Conservation (phyloP, 2,113 vertebrate species). For the Atherinomorus stipes region DNA sequence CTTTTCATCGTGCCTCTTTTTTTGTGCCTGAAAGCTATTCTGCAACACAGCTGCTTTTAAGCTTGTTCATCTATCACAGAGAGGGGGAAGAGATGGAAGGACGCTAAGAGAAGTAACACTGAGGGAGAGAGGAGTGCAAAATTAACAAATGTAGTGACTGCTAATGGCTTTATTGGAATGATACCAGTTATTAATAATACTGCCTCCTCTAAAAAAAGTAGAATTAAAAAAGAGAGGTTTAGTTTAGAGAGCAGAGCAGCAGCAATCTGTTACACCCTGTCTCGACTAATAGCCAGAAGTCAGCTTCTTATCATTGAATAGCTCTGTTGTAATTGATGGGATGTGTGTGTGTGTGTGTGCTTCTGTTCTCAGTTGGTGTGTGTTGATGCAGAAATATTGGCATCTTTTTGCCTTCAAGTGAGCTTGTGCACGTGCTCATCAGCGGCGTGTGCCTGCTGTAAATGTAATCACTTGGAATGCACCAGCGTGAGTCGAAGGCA, state of each 20-base stretch:
- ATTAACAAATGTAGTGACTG: conserved; percentile 55
- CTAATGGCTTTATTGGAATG: conserved; percentile 83
- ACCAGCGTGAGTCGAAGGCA: conserved; percentile 60
- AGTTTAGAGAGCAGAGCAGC: conserved; percentile 65
- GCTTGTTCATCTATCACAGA: conserved; percentile 60
- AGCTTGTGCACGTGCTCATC: conserved; percentile 13
- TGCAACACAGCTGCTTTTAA: conserved; percentile 60
- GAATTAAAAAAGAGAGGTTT: conserved; percentile 48
- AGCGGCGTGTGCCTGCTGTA: conserved; percentile 4
- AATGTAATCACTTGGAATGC: conserved; percentile 59
- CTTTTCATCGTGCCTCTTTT: conserved; percentile 32
- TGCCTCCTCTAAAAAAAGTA: conserved; percentile 55
- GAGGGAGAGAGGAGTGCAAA: conserved; percentile 33
- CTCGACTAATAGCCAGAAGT: conserved; percentile 72
- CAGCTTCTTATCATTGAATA: conserved; percentile 72
- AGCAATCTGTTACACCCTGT: conserved; percentile 72
- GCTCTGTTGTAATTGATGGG: conserved; percentile 67
- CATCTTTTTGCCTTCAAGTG: not conserved
- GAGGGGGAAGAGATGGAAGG: conserved; percentile 7
- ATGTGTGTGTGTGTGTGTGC: conserved; percentile 27
- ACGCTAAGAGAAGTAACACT: not conserved
- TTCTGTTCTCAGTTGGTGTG: conserved; percentile 33
- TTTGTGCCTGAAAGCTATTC: conserved; percentile 55
- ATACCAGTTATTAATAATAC: conserved; percentile 80
- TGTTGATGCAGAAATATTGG: conserved; percentile 16